Evolutionary conservation across 2,113 vertebrate genomes (phyloP).

Genomic region (Saimiri boliviensis): DNA sequence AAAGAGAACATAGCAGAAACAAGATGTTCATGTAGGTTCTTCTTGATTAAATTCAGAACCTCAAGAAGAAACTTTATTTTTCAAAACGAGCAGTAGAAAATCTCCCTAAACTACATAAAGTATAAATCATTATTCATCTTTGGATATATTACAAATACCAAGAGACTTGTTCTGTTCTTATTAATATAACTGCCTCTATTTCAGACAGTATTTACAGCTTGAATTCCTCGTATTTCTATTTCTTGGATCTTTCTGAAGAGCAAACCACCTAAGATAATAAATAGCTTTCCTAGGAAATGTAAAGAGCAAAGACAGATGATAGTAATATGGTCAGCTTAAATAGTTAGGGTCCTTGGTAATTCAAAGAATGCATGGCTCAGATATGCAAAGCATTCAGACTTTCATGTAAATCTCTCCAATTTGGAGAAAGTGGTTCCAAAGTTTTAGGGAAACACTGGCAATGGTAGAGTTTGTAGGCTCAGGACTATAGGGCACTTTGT

Average conservation of each 20-base stretch:
- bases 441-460: background rate
- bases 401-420: constrained; percentile 19
- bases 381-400: background rate
- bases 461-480: background rate
- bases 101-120: background rate
- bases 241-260: constrained; percentile 28
- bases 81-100: background rate
- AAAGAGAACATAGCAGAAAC: background rate
- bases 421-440: constrained; percentile 29
- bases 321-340: background rate
- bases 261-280: background rate
- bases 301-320: constrained; percentile 11
- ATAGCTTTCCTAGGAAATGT: constrained; percentile 16
- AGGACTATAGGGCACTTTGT: background rate
- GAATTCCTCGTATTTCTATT: constrained; percentile 10
- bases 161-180: background rate
- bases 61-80: constrained; percentile 24
- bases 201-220: background rate
- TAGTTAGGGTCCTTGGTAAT: background rate
- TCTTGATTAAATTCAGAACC: constrained; percentile 53
- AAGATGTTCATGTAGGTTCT: constrained; percentile 35
- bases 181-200: constrained; percentile 21
- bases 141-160: background rate
- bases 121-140: constrained; percentile 44
- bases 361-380: background rate